Conservation (phyloP, 2,797 vertebrate species). For the Gorsachius magnificus region DNA sequence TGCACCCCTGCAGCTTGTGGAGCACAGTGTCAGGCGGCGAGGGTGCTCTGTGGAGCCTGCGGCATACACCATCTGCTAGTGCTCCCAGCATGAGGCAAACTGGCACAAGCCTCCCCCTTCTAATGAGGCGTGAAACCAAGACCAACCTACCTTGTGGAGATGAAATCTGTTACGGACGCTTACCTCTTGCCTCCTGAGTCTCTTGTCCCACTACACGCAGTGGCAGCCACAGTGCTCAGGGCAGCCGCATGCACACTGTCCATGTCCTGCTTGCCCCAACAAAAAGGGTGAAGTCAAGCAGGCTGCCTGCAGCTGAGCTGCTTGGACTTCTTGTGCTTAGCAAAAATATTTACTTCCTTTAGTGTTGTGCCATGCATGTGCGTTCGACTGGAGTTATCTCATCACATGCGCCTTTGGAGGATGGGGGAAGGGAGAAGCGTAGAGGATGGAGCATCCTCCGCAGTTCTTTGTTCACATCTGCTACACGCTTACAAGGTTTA, state of each 20-base stretch:
- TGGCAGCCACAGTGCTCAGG: background rate
- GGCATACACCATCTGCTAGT: constrained; percentile 12
- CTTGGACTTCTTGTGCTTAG: constrained; percentile 7
- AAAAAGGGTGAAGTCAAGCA: background rate
- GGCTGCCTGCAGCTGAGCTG: constrained; percentile 27
- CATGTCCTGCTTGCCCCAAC: background rate
- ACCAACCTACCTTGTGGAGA: constrained; percentile 15
- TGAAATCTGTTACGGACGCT: background rate
- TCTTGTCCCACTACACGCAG: background rate
- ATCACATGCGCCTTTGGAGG: background rate
- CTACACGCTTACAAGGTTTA: constrained; percentile 24
- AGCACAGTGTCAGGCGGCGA: background rate
- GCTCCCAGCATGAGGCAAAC: background rate
- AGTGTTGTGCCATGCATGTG: background rate
- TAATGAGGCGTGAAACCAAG: constrained; percentile 48
- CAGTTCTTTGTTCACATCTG: constrained; percentile 73
- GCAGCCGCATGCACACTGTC: accelerated
- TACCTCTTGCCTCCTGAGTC: background rate
- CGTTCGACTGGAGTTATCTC: background rate
- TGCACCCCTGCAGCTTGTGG: background rate
- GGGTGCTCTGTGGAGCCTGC: background rate
- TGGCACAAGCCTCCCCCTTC: constrained; percentile 5
- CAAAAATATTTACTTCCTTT: constrained; percentile 38
- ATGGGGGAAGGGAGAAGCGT: constrained; percentile 3
- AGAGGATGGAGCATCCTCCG: constrained; percentile 34